Percentiles rank a stretch among this genome's conserved stretches.
Conservation (phyloP, 2,113 vertebrate genomes). For the Xiphorhynchus elegans region DNA sequence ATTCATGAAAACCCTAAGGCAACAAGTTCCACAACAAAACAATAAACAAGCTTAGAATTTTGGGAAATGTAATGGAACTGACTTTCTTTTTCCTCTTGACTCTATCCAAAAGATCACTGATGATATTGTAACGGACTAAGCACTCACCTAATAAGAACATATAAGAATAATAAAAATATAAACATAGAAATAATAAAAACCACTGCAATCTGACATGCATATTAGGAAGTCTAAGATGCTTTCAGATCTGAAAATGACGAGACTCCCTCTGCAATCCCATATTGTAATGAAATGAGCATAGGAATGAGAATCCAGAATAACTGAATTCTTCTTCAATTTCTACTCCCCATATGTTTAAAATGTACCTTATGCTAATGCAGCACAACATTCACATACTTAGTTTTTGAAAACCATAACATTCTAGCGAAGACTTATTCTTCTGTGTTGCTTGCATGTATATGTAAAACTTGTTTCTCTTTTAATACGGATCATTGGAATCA, state of each 20-base stretch:
- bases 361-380: constrained; percentile 47
- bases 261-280: background rate
- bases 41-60: background rate
- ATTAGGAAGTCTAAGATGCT: background rate
- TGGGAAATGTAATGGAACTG: background rate
- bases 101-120: background rate
- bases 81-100: background rate
- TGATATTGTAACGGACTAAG: background rate
- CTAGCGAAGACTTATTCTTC: background rate
- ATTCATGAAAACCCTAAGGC: too few species aligned
- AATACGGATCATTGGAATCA: background rate
- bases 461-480: constrained; percentile 20
- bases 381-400: constrained; percentile 58
- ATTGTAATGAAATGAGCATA: constrained; percentile 14
- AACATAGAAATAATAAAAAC: background rate
- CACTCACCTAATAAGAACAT: background rate
- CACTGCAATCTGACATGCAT: background rate
- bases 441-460: background rate
- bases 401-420: constrained; percentile 32
- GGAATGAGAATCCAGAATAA: constrained; percentile 27
- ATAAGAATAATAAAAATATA: background rate
- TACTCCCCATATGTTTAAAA: constrained; percentile 36
- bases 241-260: background rate
- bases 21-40: background rate
- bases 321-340: constrained; percentile 35